Base-by-base conservation (phyloP, 2,797 vertebrate genomes). In the Lepilemur ruficaudatus region DNA sequence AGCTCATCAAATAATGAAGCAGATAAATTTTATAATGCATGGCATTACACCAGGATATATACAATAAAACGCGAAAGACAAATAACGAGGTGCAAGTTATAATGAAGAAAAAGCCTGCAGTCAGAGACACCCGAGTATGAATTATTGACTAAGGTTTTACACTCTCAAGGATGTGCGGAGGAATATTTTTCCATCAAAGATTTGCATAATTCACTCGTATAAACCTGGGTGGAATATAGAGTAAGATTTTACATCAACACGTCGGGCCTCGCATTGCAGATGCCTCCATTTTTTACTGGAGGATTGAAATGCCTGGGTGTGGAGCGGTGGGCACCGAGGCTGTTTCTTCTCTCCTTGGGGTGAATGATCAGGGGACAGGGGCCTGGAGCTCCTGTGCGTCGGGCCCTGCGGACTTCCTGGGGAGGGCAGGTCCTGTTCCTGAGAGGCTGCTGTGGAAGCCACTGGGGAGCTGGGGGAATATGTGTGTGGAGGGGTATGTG, bases 101-200 rank as follows among this genome's bases (percentile, higher is more conserved):
- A 99, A 98, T 98, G 98, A 98, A 98, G 98, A 98, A 98, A 98
- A 98, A 98, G 98, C 98, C 98, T 98, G 97, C 98, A 98, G 98
- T 98, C 98, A 96, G 98, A 98, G 98, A 98, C 98, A 98, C 91
- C 98, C 91, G 75, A 94, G 98, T 98, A 98, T 99, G 98, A 99
- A 99, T 99, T 99, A 99, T 98, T 99, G 98, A 99, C 98, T 98
- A 98, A 98, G 98, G 98, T 98, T 98, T 99, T 98, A 99, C 98
- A 98, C 98, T 98, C 98, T 98, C 98, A 98, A 98, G 98, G 98
- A 98, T 98, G 98, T 98, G 98, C 61, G 83, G 96, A 98, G 98
- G 98, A 98, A 98, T 98, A 98, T 98, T 99, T 98, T 98, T 98
- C 98, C 98, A 98, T 98, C 98, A 98, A 97, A 95, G 98, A 98